Evolutionary conservation across 1,140 invertebrate genomes (phyloP), one percentile per base, ranked within the genome.

Genomic region (Chrysoperla carnea): DNA sequence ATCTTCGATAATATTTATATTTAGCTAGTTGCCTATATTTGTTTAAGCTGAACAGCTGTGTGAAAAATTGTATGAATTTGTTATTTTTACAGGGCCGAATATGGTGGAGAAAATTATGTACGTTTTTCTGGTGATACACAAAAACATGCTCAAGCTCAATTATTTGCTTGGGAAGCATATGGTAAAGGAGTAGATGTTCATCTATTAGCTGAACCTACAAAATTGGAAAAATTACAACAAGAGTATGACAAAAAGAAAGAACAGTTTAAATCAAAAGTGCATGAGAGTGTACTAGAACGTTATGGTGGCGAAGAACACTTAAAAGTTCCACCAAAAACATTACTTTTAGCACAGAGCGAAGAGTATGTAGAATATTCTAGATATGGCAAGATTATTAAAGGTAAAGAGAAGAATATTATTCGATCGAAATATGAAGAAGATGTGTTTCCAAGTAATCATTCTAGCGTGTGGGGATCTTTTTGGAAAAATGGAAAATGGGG

Each of bases 91-190:
- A 83, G 78, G 43, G 73, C 78, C 4, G 83, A 89, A 51, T 99
- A 92, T 66, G 73, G 79, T 29, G 96, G 96, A 12, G 96, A 99
- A 62, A 99, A 99, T 61, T 94, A 93, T 70, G 82, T 86, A 1
- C 72, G 94, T 29, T 91, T 86, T 54, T 81, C 84, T 35, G 95
- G 95, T 8, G 95, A 98, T 63, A 96, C 94, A 1, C 69, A 75
- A 33, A 72, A 82, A 41, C 92, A 98, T 60, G 84, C 89, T 4
- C 78, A 77, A 14, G 86, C 89, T 13, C 93, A 98, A 60, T 52
- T 96, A 49, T 99, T 99, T 74, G 93, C 95, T 1, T 99, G 96
- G 95, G 88, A 98, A 56, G 93, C 93, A 1, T 81, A 88, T 56
- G 81, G 88, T 43, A 81, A 83, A 53, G 92, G 91, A 14, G 79